Conservation (phyloP, 2,113 vertebrate genomes). For the Carettochelys insculpta region DNA sequence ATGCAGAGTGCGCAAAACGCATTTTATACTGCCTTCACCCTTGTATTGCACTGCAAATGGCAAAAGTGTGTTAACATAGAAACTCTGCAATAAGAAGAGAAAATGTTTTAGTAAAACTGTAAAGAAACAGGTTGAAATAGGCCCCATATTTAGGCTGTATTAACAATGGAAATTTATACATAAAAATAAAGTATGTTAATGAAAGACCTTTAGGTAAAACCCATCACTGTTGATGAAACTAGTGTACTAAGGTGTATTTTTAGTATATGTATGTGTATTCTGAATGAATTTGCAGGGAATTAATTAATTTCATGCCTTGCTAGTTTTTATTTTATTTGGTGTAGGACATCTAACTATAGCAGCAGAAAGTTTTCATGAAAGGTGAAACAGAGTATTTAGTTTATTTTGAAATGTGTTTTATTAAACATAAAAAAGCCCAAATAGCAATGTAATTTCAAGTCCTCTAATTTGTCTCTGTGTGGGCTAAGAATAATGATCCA, state of each 20-base stretch:
- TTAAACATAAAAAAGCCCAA: neutral
- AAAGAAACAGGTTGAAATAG: neutral
- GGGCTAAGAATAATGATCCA: neutral
- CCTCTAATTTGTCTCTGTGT: neutral
- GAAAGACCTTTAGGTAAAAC: neutral
- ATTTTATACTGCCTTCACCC: neutral
- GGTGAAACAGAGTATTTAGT: neutral
- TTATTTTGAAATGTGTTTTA: neutral
- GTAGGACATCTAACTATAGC: neutral
- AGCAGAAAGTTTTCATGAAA: neutral
- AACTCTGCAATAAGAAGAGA: neutral
- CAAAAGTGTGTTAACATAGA: neutral
- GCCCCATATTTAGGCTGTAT: neutral
- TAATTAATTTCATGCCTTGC: neutral
- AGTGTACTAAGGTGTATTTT: neutral
- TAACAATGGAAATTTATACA: neutral
- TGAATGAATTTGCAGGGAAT: neutral
- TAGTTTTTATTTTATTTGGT: neutral
- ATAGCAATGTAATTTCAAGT: neutral
- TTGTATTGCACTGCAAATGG: neutral
- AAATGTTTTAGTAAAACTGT: neutral
- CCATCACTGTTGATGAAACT: neutral
- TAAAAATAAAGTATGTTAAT: neutral
- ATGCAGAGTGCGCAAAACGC: rapidly evolving
- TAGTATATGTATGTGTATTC: neutral